Evolutionary conservation across 2,113 vertebrate genomes (phyloP), one percentile per base, ranked within the genome.

Genomic region (Apeltes quadracus): DNA sequence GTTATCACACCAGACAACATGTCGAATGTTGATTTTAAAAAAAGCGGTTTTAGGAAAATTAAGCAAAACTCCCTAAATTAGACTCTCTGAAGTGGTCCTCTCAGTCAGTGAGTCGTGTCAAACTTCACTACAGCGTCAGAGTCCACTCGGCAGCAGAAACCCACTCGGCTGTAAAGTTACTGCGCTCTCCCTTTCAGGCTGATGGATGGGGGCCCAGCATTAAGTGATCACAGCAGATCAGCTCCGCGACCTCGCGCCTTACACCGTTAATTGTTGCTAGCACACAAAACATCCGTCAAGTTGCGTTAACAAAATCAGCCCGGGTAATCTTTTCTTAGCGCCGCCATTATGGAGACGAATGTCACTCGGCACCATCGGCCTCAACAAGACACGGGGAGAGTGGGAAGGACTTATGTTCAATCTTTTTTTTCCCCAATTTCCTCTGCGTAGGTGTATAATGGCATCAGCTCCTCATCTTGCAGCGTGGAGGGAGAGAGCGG

Each of bases 271-370:
- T 90, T 90, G 86, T 82, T 41, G 20, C 56, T 6, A 86, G 63
- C 77, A 62, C 53, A 82, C 75, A 86, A n/a, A 86, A 88, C 68
- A 72, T 78, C 76, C 58, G 76, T 84, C 71, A 69, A 46, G 76
- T 71, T 83, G 67, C 84, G 88, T 90, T 91, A 87, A 78, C 80
- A 61, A 76, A 88, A 87, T 89, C 63, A 62, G 53, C 59, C 56
- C 4, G 48, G 72, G 44, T 84, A 81, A 89, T 90, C 79, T 86
- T 83, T 85, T 82, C 83, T 86, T 64, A 46, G 75, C 58, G 58
- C 43, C 25, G 38, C 75, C 74, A 85, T 90, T 86, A 89, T 80
- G 70, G 68, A 80, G 86, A 89, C 89, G 43, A 87, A 89, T 84
- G 51, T 73, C 71, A 68, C 46, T 10, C 34, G 57, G 72, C 16